These are phyloP conservation scores for Hyperoplus lanceolatus DNA, from an alignment of 2,797 vertebrate species.

Conservation along the genomic window DNA sequence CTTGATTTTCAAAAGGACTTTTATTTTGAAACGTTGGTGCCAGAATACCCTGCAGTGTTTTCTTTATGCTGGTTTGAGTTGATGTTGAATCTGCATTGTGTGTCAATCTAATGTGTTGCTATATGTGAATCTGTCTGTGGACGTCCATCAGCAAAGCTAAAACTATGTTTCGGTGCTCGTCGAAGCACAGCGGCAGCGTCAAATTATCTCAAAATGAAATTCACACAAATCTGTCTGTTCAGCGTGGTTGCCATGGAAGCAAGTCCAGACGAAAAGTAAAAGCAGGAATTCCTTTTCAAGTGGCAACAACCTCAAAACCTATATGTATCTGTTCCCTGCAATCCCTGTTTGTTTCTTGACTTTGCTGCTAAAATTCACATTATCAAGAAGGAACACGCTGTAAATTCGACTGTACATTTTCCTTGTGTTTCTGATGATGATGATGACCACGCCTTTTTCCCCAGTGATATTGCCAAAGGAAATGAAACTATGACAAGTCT, in stretches of 20 bases:
- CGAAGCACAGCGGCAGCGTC: background rate
- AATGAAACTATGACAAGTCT: slow-evolving; percentile 14
- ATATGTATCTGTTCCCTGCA: slow-evolving; percentile 3
- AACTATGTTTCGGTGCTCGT: slow-evolving; percentile 16
- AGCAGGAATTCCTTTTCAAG: slow-evolving; percentile 20
- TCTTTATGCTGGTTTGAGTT: slow-evolving; percentile 14
- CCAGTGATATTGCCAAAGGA: slow-evolving; percentile 26
- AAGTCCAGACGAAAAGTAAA: slow-evolving; percentile 18
- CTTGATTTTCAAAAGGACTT: slow-evolving; percentile 2
- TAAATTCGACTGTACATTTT: background rate
- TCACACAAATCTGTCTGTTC: slow-evolving; percentile 26
- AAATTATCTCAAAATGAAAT: slow-evolving; percentile 20
- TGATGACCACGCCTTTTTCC: slow-evolving; percentile 17
- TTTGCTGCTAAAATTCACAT: slow-evolving; percentile 17
- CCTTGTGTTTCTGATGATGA: slow-evolving; percentile 15
- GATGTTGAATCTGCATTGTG: slow-evolving; percentile 28
- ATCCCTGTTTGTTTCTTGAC: slow-evolving; percentile 12
- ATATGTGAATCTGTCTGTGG: slow-evolving; percentile 13
- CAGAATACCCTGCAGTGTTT: slow-evolving; percentile 19
- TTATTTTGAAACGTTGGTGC: slow-evolving; percentile 12
- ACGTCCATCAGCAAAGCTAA: slow-evolving; percentile 11
- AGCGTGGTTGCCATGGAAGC: slow-evolving; percentile 52
- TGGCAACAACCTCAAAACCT: slow-evolving; percentile 13
- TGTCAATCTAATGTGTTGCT: slow-evolving; percentile 30
- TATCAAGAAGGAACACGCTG: background rate